Percentiles rank a stretch among this genome's conserved stretches.
These are phyloP conservation scores for Odontophorus gujanensis DNA, from an alignment of 2,113 vertebrate genomes.

Conservation along the genomic window DNA sequence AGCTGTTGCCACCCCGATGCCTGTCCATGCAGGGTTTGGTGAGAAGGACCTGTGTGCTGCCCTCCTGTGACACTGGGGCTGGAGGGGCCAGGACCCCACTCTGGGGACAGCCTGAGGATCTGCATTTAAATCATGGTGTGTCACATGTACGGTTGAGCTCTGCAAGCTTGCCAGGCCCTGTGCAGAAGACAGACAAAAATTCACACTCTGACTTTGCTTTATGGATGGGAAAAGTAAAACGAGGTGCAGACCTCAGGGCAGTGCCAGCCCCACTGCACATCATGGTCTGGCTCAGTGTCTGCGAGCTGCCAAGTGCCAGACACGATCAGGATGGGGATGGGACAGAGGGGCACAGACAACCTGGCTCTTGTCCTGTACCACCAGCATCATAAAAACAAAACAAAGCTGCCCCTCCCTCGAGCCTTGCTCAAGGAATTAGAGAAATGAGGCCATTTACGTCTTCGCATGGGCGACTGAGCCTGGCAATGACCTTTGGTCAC, in stretches of 20 bases:
- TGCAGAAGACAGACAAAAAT: background rate
- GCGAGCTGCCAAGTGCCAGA: background rate
- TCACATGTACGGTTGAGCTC: background rate
- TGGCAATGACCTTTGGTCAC: constrained; percentile 67
- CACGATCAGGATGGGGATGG: background rate
- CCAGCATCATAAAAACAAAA: constrained; percentile 13
- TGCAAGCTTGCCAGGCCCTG: background rate
- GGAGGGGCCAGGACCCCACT: background rate
- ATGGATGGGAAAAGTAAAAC: background rate
- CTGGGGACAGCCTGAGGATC: background rate
- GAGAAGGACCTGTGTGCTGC: background rate
- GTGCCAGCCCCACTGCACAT: background rate
- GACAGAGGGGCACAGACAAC: background rate
- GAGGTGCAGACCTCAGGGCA: background rate
- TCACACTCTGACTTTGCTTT: background rate
- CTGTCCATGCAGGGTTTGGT: background rate
- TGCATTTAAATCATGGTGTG: background rate
- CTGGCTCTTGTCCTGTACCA: background rate
- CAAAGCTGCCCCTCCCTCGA: background rate
- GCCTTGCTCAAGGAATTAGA: constrained; percentile 23
- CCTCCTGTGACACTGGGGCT: background rate
- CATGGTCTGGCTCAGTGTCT: accelerated
- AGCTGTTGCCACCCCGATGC: background rate
- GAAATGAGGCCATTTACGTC: constrained; percentile 57
- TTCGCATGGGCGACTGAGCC: constrained; percentile 43